Conservation (phyloP, 2,113 vertebrate species). For the Sterrhoptilus dennistouni region DNA sequence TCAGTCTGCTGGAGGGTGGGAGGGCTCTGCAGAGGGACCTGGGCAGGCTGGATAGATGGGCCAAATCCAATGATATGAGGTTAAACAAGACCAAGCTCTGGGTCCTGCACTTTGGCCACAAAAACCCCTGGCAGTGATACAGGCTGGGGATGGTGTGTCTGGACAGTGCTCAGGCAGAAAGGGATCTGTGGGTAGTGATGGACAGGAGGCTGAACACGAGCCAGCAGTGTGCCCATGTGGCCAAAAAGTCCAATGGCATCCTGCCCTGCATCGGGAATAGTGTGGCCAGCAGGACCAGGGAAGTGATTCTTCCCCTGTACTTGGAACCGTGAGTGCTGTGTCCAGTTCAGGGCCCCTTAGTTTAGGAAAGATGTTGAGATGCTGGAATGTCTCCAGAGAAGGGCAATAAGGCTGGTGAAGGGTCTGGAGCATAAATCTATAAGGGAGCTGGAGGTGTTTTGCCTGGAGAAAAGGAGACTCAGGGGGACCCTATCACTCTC, state of each 20-base stretch:
- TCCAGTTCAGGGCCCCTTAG: neutral
- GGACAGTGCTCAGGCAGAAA: neutral
- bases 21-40: neutral
- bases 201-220: neutral
- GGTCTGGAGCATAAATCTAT: rapidly evolving
- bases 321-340: neutral
- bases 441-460: neutral
- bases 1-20: neutral
- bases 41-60: neutral
- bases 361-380: neutral
- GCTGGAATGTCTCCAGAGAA: neutral
- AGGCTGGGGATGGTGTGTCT: neutral
- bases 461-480: neutral
- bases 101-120: neutral
- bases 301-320: neutral
- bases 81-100: neutral
- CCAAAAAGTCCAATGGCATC: neutral
- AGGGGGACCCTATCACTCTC: neutral
- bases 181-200: neutral
- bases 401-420: neutral
- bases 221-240: neutral
- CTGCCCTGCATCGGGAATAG: neutral
- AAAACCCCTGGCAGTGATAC: rapidly evolving
- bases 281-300: neutral
- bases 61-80: rapidly evolving